A percentile compares a stretch with the other conserved stretches of the same genome.
Evolutionary conservation across 2,888 invertebrate genomes (phyloP).

Genomic region (Pristionchus fissidentatus): DNA sequence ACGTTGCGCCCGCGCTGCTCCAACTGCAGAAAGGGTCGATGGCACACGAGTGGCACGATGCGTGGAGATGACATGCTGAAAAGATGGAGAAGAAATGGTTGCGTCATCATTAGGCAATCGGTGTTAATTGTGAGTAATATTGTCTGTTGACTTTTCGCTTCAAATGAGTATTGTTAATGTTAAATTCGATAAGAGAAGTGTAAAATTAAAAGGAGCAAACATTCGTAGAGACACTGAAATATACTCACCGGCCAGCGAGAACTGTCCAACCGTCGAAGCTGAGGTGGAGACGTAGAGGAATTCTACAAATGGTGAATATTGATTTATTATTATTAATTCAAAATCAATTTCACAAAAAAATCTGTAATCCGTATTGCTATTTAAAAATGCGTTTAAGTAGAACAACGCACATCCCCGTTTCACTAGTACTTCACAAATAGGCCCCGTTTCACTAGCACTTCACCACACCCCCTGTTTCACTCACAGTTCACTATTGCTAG

Average conservation of each 20-base stretch:
- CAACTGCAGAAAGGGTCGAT: slow-evolving; percentile 49
- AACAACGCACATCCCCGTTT: neutral
- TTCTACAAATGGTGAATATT: slow-evolving; percentile 50
- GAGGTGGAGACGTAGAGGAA: slow-evolving; percentile 62
- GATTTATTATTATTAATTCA: neutral
- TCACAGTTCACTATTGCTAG: neutral
- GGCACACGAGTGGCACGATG: slow-evolving; percentile 30
- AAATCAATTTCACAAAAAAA: no score
- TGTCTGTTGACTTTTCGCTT: no score
- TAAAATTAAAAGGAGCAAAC: no score
- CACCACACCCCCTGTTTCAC: no score
- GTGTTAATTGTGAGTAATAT: no score
- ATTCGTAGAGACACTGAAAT: no score
- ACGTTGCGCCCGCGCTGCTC: slow-evolving; percentile 30
- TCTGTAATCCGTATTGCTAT: no score
- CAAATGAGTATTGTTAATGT: no score
- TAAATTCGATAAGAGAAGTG: no score
- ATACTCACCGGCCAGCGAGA: slow-evolving; percentile 54
- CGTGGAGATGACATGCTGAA: slow-evolving; percentile 38
- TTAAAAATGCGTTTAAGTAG: no score
- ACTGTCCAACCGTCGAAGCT: slow-evolving; percentile 55
- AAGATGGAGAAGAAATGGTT: neutral
- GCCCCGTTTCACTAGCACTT: neutral
- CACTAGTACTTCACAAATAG: neutral
- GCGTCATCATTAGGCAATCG: no score